phyloP scores from a whole-genome alignment of 1,140 invertebrate species.

The Heliothis virescens region DNA sequence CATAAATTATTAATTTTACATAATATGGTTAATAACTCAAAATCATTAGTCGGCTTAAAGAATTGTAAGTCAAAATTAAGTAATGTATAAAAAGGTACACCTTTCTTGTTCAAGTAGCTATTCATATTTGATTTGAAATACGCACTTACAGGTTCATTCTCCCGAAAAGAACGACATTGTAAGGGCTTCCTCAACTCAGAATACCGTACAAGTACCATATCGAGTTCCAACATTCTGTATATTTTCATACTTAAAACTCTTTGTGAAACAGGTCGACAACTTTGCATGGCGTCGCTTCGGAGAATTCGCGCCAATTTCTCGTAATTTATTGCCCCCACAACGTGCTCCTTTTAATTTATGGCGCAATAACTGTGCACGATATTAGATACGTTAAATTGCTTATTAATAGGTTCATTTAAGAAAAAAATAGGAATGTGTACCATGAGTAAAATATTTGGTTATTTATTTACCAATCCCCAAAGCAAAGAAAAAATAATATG shows the following conservation, averaged over 20 bases:
- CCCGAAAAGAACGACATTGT: not conserved
- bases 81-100: no score
- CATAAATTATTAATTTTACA: no score
- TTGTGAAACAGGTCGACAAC: conserved; percentile 1
- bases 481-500: not conserved
- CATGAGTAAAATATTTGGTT: no score
- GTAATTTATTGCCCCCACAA: conserved; percentile 51
- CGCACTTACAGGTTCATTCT: no score
- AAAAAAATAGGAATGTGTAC: not conserved
- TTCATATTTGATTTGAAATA: not conserved
- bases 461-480: not conserved
- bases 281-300: conserved; percentile 29
- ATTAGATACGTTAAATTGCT: conserved; percentile 47
- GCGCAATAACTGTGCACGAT: conserved; percentile 50
- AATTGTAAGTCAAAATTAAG: no score
- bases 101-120: not conserved
- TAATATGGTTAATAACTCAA: no score
- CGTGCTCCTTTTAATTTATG: conserved; percentile 55
- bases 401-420: not conserved
- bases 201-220: not conserved
- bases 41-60: no score
- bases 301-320: conserved; percentile 50
- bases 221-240: conserved; percentile 7
- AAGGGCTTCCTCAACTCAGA: not conserved
- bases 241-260: conserved; percentile 17